phyloP scores from a whole-genome alignment of 2,113 vertebrate genomes.

The Sus scrofa region T2T-Sscrofa CM000829.6:31778001-31778500 shows the following conservation, averaged over 20 bases:
- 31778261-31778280: not conserved
- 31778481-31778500: not conserved
- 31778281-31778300: not conserved
- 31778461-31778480: not conserved
- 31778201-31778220: not conserved
- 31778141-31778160: not conserved
- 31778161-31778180: not conserved
- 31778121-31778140: not conserved
- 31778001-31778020: not conserved
- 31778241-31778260: not conserved
- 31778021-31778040: not conserved
- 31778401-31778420: not conserved
- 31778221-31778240: not conserved
- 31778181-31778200: not conserved
- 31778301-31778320: not conserved
- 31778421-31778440: not conserved
- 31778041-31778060: not conserved
- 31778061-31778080: not conserved
- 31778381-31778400: not conserved
- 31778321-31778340: slow-evolving; percentile 1
- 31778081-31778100: not conserved
- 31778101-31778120: not conserved
- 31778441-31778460: not conserved
- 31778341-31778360: not conserved
- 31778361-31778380: slow-evolving; percentile 5